These are phyloP conservation scores for Hyles lineata DNA, from an alignment of 2,888 invertebrate genomes.

Conservation along the genomic window DNA sequence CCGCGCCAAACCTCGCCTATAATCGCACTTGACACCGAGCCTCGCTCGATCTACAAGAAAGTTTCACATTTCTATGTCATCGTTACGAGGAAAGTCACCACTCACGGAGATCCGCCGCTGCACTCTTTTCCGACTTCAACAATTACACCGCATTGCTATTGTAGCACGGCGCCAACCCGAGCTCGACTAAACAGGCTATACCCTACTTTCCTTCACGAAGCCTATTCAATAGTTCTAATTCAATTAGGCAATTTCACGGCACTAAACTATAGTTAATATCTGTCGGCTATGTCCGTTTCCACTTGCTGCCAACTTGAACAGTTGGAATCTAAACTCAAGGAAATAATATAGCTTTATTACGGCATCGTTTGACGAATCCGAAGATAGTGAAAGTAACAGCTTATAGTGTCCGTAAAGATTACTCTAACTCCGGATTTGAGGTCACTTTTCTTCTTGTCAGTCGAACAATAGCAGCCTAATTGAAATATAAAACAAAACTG, in stretches of 20 bases:
- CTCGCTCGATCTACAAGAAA: slow-evolving; percentile 77
- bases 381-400: slow-evolving; percentile 65
- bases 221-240: slow-evolving; percentile 68
- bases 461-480: slow-evolving; percentile 65
- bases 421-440: slow-evolving; percentile 62
- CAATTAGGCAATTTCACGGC: slow-evolving; percentile 71
- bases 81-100: slow-evolving; percentile 58
- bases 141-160: slow-evolving; percentile 2
- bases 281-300: not conserved
- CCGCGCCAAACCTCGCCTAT: slow-evolving; percentile 70
- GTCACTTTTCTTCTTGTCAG: slow-evolving; percentile 66
- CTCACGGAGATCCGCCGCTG: slow-evolving; percentile 43
- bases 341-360: slow-evolving; percentile 13
- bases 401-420: slow-evolving; percentile 64
- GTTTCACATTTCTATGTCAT: slow-evolving; percentile 81
- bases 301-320: not conserved
- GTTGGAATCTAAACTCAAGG: slow-evolving; percentile 10
- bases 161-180: slow-evolving; percentile 33
- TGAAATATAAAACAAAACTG: slow-evolving; percentile 59
- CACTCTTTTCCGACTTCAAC: slow-evolving; percentile 38
- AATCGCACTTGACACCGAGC: slow-evolving; percentile 83
- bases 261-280: slow-evolving; percentile 39
- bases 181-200: slow-evolving; percentile 45
- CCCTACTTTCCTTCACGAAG: slow-evolving; percentile 51
- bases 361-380: slow-evolving; percentile 28